These are phyloP conservation scores for Centropus bengalensis DNA, from an alignment of 2,113 vertebrate species.

Conservation along the genomic window DNA sequence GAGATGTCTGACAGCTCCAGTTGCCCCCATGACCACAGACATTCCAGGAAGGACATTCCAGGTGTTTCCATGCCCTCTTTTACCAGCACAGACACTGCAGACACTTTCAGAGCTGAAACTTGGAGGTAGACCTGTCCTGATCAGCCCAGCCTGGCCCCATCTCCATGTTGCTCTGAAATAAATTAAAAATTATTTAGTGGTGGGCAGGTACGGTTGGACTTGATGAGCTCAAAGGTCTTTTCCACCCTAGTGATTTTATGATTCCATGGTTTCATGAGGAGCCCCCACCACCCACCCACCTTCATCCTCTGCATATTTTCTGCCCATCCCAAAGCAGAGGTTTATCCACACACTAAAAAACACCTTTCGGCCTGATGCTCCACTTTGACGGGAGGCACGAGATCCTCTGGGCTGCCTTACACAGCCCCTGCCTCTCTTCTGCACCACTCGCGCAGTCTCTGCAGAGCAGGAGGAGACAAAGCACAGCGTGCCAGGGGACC, in stretches of 20 bases:
- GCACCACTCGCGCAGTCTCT: neutral
- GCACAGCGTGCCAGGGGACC: neutral
- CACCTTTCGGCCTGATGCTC: neutral
- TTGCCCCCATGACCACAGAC: neutral
- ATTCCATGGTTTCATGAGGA: fast-evolving
- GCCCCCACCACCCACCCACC: fast-evolving
- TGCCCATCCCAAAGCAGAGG: neutral
- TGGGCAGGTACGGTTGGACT: no score
- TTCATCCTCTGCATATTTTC: neutral
- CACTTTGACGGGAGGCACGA: neutral
- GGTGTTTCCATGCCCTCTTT: neutral
- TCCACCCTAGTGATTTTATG: no score
- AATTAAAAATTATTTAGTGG: neutral
- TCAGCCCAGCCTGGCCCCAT: neutral
- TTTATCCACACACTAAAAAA: fast-evolving
- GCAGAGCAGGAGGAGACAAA: neutral
- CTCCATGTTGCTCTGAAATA: neutral
- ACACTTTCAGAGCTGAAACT: neutral
- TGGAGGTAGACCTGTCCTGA: fast-evolving
- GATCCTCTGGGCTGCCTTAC: neutral
- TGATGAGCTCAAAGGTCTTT: no score
- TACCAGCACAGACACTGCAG: neutral
- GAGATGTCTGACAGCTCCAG: neutral
- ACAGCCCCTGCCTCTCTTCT: neutral
- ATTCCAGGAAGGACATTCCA: neutral